phyloP scores from a whole-genome alignment of 1,140 invertebrate genomes.

The Cydia pomonella region DNA sequence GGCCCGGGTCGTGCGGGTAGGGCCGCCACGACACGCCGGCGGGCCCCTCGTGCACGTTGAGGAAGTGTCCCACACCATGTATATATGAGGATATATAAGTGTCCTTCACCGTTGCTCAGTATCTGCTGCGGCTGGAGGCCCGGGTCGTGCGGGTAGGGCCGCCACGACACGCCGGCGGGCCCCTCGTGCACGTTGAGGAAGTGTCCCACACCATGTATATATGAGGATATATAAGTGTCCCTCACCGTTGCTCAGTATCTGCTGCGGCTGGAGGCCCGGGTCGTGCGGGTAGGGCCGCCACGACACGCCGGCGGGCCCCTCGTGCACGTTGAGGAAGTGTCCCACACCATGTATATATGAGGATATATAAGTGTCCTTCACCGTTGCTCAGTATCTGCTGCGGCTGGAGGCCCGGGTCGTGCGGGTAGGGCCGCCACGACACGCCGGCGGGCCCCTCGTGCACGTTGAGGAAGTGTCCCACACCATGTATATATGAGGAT shows the following conservation, averaged over 20 bases:
- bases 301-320: conserved; percentile 92
- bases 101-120: too few relatives aligned
- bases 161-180: too few relatives aligned
- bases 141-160: too few relatives aligned
- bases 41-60: too few relatives aligned
- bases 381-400: conserved; percentile 92
- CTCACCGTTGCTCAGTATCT: conserved; percentile 96
- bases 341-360: conserved; percentile 88
- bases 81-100: too few relatives aligned
- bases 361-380: conserved; percentile 56
- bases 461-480: not conserved
- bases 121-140: too few relatives aligned
- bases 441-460: conserved; percentile 95
- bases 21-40: too few relatives aligned
- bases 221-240: not conserved
- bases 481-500: too few relatives aligned
- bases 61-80: too few relatives aligned
- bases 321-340: conserved; percentile 78
- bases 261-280: conserved; percentile 91
- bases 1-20: too few relatives aligned
- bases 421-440: conserved; percentile 86
- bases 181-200: conserved; percentile 99
- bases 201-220: conserved; percentile 97
- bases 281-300: conserved; percentile 88
- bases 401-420: conserved; percentile 91